Evolutionary conservation across 2,113 vertebrate species (phyloP).

Genomic region (Anarrhichthys ocellatus): DNA sequence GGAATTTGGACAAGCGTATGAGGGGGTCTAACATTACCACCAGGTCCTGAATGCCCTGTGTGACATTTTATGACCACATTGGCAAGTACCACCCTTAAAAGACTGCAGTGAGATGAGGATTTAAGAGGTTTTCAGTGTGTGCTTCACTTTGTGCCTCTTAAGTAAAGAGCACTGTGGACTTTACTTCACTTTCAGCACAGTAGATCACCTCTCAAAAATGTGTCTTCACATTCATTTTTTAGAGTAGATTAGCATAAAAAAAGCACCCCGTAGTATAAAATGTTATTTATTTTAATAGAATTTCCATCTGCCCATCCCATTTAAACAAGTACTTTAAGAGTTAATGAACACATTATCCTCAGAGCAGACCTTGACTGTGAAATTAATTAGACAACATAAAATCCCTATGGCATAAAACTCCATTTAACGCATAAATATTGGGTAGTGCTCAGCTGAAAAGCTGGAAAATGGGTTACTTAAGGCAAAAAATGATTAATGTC

Average conservation of each 20-base stretch:
- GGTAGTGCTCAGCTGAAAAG: conserved; percentile 66
- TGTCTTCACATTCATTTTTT: conserved; percentile 26
- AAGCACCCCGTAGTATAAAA: conserved; percentile 71
- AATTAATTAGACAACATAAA: conserved; percentile 71
- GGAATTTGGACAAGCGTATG: background rate
- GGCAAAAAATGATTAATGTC: conserved; percentile 69
- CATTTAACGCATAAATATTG: conserved; percentile 59
- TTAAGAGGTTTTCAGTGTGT: conserved; percentile 2
- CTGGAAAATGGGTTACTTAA: conserved; percentile 58
- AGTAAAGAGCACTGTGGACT: conserved; percentile 27
- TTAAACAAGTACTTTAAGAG: conserved; percentile 73
- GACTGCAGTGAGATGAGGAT: background rate
- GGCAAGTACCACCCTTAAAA: background rate
- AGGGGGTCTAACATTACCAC: background rate
- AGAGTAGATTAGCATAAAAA: conserved; percentile 54
- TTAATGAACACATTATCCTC: conserved; percentile 79
- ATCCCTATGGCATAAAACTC: conserved; percentile 63
- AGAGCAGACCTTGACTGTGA: conserved; percentile 73
- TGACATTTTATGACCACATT: background rate
- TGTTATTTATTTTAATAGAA: conserved; percentile 81
- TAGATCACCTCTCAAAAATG: background rate
- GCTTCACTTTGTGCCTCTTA: background rate
- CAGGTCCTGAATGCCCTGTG: background rate
- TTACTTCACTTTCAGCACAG: conserved; percentile 7
- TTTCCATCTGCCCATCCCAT: conserved; percentile 72